Evolutionary conservation across 2,888 invertebrate genomes (phyloP).

Genomic region (Cataglyphis cursor): DNA sequence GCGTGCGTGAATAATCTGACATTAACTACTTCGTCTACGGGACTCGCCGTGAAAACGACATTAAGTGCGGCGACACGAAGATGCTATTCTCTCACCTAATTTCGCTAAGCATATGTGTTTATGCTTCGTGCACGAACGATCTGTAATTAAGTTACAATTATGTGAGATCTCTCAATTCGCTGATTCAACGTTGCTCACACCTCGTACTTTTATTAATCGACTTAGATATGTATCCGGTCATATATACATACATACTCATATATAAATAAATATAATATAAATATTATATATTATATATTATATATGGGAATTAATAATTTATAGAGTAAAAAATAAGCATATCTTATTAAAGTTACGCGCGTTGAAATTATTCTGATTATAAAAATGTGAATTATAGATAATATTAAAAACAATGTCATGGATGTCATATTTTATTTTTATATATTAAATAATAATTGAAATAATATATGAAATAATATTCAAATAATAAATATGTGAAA

Average conservation of each 20-base stretch:
- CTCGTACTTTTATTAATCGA: background rate
- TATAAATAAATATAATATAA: background rate
- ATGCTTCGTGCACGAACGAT: constrained; percentile 10
- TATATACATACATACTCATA: background rate
- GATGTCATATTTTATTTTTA: background rate
- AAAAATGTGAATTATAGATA: background rate
- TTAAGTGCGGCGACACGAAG: constrained; percentile 39
- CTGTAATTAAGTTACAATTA: constrained; percentile 47
- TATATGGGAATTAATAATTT: background rate
- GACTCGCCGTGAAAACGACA: constrained; percentile 45
- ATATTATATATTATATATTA: background rate
- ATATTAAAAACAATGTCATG: background rate
- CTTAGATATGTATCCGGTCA: constrained; percentile 21
- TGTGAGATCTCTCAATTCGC: constrained; percentile 32
- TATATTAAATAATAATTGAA: background rate
- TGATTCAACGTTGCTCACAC: constrained; percentile 3
- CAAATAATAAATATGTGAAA: background rate
- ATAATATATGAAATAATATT: no score
- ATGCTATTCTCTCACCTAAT: constrained; percentile 42
- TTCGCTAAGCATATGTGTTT: constrained; percentile 38
- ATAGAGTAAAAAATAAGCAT: background rate
- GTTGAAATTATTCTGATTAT: background rate
- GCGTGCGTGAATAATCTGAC: constrained; percentile 50
- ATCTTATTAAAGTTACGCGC: background rate
- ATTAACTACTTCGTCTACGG: constrained; percentile 45